Conservation (phyloP, 1,140 invertebrate genomes). For the Eumeta japonica region DNA sequence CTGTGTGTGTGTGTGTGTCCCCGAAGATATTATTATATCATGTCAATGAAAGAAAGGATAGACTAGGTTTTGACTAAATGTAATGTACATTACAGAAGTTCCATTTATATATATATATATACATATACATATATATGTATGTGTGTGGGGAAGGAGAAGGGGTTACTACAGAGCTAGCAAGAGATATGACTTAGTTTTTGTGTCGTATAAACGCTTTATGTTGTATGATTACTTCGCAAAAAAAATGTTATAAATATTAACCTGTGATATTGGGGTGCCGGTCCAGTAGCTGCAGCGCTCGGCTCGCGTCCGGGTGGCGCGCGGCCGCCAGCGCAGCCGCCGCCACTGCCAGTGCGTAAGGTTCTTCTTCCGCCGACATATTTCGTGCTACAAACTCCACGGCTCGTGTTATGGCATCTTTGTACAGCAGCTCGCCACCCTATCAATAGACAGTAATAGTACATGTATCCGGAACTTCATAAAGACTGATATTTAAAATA, state of each 20-base stretch:
- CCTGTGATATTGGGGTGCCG: slow-evolving; percentile 37
- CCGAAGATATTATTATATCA: no score
- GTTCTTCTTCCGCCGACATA: slow-evolving; percentile 59
- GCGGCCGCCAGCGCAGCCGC: slow-evolving; percentile 29
- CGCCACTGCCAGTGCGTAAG: slow-evolving; percentile 32
- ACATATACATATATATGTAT: no score
- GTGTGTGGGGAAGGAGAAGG: no score
- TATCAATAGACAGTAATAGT: no score
- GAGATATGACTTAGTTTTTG: no score
- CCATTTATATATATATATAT: no score
- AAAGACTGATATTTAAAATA: background rate
- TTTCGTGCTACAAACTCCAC: slow-evolving; percentile 76
- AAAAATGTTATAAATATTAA: slow-evolving; percentile 12
- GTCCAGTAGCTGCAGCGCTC: slow-evolving; percentile 33
- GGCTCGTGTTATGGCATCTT: slow-evolving; percentile 72
- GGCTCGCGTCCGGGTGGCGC: slow-evolving; percentile 30
- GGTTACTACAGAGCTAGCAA: no score
- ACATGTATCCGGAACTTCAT: slow-evolving; percentile 2
- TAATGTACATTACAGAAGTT: no score
- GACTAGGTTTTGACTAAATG: no score
- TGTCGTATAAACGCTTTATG: background rate
- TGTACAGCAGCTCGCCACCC: slow-evolving; percentile 50
- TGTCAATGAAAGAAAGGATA: no score
- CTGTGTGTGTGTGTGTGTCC: no score
- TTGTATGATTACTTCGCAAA: background rate